Base-by-base conservation (phyloP, 2,797 vertebrate genomes). In the Chelon auratus region DNA sequence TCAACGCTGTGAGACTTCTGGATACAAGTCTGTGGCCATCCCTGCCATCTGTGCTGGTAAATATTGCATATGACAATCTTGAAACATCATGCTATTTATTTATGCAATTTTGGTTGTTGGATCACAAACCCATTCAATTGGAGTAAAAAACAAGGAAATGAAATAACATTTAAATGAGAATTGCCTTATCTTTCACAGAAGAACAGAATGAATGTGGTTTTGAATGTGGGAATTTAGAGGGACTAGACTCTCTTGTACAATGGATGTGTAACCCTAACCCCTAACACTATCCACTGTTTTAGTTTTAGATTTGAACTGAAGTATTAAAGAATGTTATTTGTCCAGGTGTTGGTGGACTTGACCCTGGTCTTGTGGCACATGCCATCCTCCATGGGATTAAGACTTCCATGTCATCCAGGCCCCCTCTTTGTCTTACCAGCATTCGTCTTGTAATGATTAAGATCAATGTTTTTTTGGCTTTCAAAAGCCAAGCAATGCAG, bases 401-500 rank as follows among this genome's bases (percentile, higher is more conserved):
- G 43, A 47, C 43, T n/a, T 17, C 43, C 15, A 47, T 8, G 4
- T n/a, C 43, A 47, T 47, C 43, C 17, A 8, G 6, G 2, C 17
- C 43, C 13, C 43, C 8, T 2, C 43, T 9, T 17, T 47, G 43
- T n/a, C 43, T 47, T 17, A 47, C 43, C 6, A 47, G 43, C 43
- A 14, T 93, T 40, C 87, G 72, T 17, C 72, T 93, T 0, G 52
- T 93, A 57, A 39, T 90, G 20, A 20, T 47, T 17, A 47, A 47
- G 15, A 47, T 47, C 17, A 47, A 47, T 7, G 43, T n/a, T 47
- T 47, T 47, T 64, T 48, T 83, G 62, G 69, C 42, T 0, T 93
- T 93, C 39, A 86, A 88, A 68, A 17, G 62, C 8, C 12, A 71
- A 40, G 78, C 83, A 13, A 33, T 33, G 62, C 45, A 72, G 5